Evolutionary conservation across 2,113 vertebrate species (phyloP).

Genomic region (Baryphthengus martii): DNA sequence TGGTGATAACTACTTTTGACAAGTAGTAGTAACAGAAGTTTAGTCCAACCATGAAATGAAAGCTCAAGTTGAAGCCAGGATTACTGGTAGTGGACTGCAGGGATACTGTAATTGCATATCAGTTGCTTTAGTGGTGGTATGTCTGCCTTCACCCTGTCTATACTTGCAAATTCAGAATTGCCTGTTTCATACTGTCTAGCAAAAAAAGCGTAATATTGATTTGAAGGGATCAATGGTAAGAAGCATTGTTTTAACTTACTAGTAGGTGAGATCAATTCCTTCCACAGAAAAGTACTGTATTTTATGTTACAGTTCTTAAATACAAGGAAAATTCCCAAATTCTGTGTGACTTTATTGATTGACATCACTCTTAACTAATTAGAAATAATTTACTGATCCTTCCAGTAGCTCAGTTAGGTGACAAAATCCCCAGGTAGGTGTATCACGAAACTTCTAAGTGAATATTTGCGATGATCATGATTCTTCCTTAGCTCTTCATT

Average conservation of each 20-base stretch:
- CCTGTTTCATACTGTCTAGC: neutral
- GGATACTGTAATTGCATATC: neutral
- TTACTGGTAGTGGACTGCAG: slow-evolving; percentile 15
- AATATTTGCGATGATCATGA: neutral
- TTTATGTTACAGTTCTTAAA: neutral
- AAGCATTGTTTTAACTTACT: slow-evolving; percentile 13
- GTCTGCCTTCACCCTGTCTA: neutral
- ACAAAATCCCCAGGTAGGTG: neutral
- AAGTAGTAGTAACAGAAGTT: slow-evolving; percentile 53
- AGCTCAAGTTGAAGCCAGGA: neutral
- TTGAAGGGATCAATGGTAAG: neutral
- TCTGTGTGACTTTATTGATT: neutral
- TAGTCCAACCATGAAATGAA: slow-evolving; percentile 15
- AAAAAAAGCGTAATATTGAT: slow-evolving; percentile 37
- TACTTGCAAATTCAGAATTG: neutral
- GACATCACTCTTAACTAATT: neutral
- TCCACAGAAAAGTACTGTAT: neutral
- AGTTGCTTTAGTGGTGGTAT: neutral
- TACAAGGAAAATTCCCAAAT: neutral
- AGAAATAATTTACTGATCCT: neutral
- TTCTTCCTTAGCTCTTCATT: neutral
- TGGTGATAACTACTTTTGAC: slow-evolving; percentile 54
- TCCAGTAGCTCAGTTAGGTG: neutral
- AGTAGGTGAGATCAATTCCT: neutral
- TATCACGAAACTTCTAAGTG: neutral